Conservation (phyloP, 2,888 invertebrate genomes). For the Nephrotoma guestfalica region DNA sequence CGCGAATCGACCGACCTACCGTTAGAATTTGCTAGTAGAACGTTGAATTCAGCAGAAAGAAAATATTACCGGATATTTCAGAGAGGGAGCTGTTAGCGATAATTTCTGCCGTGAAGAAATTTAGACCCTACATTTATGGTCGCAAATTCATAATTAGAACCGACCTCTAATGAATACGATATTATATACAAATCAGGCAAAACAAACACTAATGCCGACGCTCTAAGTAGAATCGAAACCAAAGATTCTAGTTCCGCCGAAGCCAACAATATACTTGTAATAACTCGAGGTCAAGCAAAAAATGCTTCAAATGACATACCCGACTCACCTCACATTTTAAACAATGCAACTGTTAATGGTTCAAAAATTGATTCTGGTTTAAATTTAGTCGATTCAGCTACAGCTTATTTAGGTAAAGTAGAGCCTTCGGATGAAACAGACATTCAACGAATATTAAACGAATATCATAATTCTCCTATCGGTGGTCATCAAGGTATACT, state of each 20-base stretch:
- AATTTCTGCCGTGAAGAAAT: not conserved
- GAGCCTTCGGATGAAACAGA: not conserved
- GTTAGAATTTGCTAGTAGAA: too few species aligned
- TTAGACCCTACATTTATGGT: slow-evolving; percentile 10
- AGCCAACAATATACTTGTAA: not conserved
- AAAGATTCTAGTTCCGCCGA: not conserved
- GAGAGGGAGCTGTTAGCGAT: too few species aligned
- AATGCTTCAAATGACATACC: too few species aligned
- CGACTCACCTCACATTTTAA: not conserved
- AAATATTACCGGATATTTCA: too few species aligned
- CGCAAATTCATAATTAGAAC: slow-evolving; percentile 14
- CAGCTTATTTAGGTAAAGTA: not conserved
- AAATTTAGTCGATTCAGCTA: not conserved
- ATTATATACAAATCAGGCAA: slow-evolving; percentile 16
- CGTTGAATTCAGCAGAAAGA: too few species aligned
- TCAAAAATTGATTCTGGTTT: not conserved
- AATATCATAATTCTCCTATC: too few species aligned
- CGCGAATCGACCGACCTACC: too few species aligned
- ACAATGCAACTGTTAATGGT: not conserved
- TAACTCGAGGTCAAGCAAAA: too few species aligned
- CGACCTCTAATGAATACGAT: slow-evolving; percentile 14
- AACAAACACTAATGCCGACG: slow-evolving; percentile 13
- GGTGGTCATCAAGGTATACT: too few species aligned
- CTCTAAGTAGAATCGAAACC: not conserved
- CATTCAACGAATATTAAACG: too few species aligned